Evolutionary conservation across 53 echinoderm and acorn worm species (phyloP).

Genomic region (Mesocentrotus franciscanus): DNA sequence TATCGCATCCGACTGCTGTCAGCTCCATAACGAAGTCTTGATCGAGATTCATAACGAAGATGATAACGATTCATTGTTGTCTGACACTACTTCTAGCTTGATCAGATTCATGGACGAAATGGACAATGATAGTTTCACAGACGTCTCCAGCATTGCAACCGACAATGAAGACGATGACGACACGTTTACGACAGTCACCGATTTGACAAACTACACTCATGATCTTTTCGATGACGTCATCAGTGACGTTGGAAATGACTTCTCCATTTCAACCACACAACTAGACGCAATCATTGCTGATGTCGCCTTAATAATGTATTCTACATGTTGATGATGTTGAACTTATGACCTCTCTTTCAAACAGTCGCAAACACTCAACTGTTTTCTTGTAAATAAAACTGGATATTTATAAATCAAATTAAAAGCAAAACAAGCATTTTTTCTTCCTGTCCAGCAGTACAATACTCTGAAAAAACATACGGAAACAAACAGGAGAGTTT

Average conservation of each 20-base stretch:
- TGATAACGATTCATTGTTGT: background rate
- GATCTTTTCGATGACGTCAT: background rate
- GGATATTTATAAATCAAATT: too few species aligned
- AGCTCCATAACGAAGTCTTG: too few species aligned
- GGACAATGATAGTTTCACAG: conserved; percentile 3
- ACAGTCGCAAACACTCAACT: too few species aligned
- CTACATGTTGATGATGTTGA: background rate
- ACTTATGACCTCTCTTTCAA: too few species aligned
- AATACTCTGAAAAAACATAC: too few species aligned
- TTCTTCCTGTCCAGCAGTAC: too few species aligned
- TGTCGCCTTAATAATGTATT: background rate
- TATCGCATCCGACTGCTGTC: too few species aligned
- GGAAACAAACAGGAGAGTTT: too few species aligned
- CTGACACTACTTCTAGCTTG: conserved; percentile 15
- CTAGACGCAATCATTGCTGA: background rate
- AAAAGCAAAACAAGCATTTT: too few species aligned
- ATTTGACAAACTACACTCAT: conserved; percentile 2
- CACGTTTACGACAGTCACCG: background rate
- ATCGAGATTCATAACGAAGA: too few species aligned
- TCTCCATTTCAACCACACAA: background rate
- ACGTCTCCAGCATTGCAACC: background rate
- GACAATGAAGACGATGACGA: background rate
- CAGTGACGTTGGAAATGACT: too few species aligned
- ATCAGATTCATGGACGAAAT: background rate
- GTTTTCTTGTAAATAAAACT: too few species aligned